Base-by-base conservation (phyloP, 2,797 vertebrate species). In the Spinus pinus region DNA sequence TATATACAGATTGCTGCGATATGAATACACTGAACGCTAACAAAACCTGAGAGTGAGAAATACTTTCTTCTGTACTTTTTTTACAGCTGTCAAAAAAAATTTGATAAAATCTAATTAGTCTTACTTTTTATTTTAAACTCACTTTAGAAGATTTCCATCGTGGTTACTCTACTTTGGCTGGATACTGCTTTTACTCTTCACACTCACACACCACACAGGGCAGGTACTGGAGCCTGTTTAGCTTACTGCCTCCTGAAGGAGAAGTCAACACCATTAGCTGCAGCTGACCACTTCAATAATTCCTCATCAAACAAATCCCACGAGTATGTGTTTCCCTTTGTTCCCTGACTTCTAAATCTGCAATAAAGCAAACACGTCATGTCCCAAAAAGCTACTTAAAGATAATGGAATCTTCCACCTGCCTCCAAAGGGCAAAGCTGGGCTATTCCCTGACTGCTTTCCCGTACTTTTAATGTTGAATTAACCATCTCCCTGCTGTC, bases 91-190 rank as follows among this genome's bases (percentile, higher is more conserved):
- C 41, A 53, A 86, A 80, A 74, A 57, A 74, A 57, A 46, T 7
- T 0, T 9, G 6, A 16, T 62, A 47, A 78, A 88, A 79, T 21
- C 22, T 65, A 5, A 65, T n/a, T 19, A 81, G 62, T 75, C 57
- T 41, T 93, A 65, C 12, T 72, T 92, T 56, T 94, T 57, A 61
- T 86, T 94, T 81, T 81, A 56, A 60, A 13, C 44, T 49, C 12
- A 1, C 41, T 77, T 65, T 4, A 58, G 41, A 60, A 61, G 41
- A 17, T 15, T 86, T 74, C 41, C 28, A 27, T 18, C 1, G 1
- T n/a, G 17, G 0, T 23, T 75, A 6, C 4, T 1, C 14, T 8
- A 1, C 23, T 0, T 4, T 24, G 67, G 47, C 10, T 11, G n/a
- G 12, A 5, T 35, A 9, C 13, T 37, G 51, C 62, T 58, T 39